Evolutionary conservation across 2,797 vertebrate species (phyloP).

Genomic region (Meriones psammophilus): DNA sequence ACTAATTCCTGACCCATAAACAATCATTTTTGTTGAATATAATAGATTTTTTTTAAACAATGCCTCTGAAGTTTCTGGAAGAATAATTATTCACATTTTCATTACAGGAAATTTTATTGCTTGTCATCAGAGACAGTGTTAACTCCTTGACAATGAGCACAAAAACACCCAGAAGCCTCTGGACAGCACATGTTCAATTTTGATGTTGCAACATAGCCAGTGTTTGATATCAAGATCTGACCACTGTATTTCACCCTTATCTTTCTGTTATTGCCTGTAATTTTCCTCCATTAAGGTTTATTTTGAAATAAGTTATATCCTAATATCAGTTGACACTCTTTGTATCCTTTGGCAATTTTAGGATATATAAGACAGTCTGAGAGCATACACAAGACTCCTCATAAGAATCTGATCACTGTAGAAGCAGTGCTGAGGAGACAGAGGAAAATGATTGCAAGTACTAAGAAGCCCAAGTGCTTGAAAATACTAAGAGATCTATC

Average conservation of each 20-base stretch:
- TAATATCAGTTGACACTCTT: background rate
- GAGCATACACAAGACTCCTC: background rate
- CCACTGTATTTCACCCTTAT: background rate
- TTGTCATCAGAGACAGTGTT: background rate
- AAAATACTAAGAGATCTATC: conserved; percentile 25
- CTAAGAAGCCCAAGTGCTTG: background rate
- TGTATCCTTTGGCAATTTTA: background rate
- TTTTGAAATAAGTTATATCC: background rate
- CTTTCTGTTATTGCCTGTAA: background rate
- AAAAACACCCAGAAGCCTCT: background rate
- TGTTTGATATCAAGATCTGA: background rate
- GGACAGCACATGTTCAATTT: background rate
- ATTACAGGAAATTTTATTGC: background rate
- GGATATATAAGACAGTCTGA: background rate
- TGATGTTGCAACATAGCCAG: background rate
- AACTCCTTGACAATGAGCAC: conserved; percentile 15
- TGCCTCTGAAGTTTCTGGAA: background rate
- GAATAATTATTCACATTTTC: background rate
- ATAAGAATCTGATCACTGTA: background rate
- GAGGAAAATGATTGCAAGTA: background rate
- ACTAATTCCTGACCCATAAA: background rate
- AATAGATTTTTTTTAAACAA: background rate
- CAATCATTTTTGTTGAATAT: background rate
- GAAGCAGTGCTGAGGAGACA: background rate
- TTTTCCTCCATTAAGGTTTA: conserved; percentile 31